Conservation (phyloP, 2,797 vertebrate genomes). For the Sorex maritimensis region DNA sequence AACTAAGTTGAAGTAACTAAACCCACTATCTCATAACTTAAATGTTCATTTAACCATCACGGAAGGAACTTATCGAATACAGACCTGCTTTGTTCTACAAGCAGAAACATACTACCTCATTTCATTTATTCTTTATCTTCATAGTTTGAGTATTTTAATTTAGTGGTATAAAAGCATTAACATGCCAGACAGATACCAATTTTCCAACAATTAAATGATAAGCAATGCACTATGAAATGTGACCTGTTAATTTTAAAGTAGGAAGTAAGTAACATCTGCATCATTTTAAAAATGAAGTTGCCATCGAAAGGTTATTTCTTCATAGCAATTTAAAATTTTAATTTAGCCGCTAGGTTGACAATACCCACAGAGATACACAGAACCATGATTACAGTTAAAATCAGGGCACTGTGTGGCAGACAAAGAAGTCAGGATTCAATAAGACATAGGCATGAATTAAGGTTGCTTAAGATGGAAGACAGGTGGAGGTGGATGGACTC, state of each 20-base stretch:
- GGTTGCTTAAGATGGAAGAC: no score
- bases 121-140: not conserved
- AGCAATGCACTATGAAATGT: not conserved
- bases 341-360: no score
- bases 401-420: not conserved
- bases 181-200: not conserved
- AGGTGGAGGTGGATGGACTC: no score
- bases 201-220: not conserved
- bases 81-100: not conserved
- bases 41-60: not conserved
- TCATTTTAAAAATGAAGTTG: not conserved
- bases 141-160: not conserved
- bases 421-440: no score
- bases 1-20: not conserved
- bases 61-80: not conserved
- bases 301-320: not conserved
- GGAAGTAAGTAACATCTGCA: not conserved
- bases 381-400: not conserved
- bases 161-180: not conserved
- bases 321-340: no score
- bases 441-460: no score
- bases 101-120: not conserved
- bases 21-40: not conserved
- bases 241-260: not conserved
- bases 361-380: no score